Conservation (phyloP, 2,888 invertebrate species). For the Chirona hameri region DNA sequence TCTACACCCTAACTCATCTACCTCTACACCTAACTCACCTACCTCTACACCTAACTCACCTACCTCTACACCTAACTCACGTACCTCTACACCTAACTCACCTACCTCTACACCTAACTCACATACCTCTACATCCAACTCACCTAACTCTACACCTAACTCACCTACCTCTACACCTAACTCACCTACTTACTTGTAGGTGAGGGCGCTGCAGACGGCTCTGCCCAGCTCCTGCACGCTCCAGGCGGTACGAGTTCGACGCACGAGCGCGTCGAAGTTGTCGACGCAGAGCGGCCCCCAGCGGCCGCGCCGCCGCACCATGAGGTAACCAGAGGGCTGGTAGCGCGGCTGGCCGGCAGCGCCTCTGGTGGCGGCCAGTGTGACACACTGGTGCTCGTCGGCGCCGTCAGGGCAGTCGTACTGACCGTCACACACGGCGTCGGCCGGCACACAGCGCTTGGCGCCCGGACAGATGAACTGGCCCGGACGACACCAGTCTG, state of each 20-base stretch:
- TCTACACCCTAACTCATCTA: no score
- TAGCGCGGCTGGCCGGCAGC: not conserved
- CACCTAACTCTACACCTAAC: no score
- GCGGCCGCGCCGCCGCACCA: slow-evolving; percentile 67
- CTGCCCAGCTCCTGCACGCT: slow-evolving; percentile 66
- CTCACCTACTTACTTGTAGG: slow-evolving; percentile 62
- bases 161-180: slow-evolving; percentile 46
- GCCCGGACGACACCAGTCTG: slow-evolving; percentile 44
- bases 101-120: no score
- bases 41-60: no score
- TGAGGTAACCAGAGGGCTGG: slow-evolving; percentile 57
- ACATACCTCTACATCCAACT: no score
- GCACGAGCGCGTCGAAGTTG: slow-evolving; percentile 59
- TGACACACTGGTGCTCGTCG: slow-evolving; percentile 43
- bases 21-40: no score
- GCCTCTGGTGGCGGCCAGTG: not conserved
- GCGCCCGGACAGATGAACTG: slow-evolving; percentile 48
- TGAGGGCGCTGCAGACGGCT: slow-evolving; percentile 71
- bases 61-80: no score
- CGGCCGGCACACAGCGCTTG: slow-evolving; percentile 47
- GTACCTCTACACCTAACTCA: no score
- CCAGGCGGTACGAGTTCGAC: slow-evolving; percentile 58
- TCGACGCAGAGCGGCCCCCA: slow-evolving; percentile 76
- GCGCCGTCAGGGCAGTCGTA: slow-evolving; percentile 47
- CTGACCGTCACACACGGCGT: slow-evolving; percentile 53